Percentiles rank a stretch among this genome's conserved stretches.
Conservation (phyloP, 2,797 vertebrate genomes). For the Leptodactylus fallax region DNA sequence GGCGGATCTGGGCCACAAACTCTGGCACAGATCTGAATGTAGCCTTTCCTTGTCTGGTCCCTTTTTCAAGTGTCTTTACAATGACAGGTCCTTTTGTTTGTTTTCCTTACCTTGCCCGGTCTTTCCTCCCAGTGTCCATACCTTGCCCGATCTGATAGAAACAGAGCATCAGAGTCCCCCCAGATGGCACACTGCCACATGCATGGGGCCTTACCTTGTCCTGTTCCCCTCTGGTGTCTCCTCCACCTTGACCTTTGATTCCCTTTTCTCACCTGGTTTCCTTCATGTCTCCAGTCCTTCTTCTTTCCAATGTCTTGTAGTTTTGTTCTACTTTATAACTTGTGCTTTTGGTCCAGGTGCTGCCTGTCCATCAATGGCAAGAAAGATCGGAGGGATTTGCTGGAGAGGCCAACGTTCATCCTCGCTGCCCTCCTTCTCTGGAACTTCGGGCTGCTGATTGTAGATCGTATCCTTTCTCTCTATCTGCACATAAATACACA, state of each 20-base stretch:
- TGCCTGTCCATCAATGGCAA: conserved; percentile 81
- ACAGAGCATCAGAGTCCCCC: too few species aligned
- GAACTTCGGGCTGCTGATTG: conserved; percentile 93
- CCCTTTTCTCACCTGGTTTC: background rate
- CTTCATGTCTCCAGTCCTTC: background rate
- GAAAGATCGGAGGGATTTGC: conserved; percentile 78
- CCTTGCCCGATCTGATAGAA: too few species aligned
- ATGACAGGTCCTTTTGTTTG: too few species aligned
- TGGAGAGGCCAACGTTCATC: conserved; percentile 84
- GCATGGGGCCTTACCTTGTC: background rate
- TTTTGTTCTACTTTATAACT: background rate
- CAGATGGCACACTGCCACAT: too few species aligned
- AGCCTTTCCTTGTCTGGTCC: too few species aligned
- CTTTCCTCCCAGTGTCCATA: background rate
- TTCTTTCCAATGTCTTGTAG: background rate
- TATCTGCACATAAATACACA: too few species aligned
- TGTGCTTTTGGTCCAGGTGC: conserved; percentile 78
- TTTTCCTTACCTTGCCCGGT: too few species aligned
- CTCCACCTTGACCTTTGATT: background rate
- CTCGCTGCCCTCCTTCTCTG: conserved; percentile 88
- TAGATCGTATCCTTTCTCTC: conserved; percentile 91
- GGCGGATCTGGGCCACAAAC: too few species aligned
- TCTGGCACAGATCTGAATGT: too few species aligned
- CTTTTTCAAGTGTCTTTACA: too few species aligned
- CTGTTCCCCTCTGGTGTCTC: background rate